Percentiles rank a stretch among this genome's conserved stretches.
These are phyloP conservation scores for Trissolcus japonicus DNA, from an alignment of 2,888 invertebrate species.

Conservation along the genomic window DNA sequence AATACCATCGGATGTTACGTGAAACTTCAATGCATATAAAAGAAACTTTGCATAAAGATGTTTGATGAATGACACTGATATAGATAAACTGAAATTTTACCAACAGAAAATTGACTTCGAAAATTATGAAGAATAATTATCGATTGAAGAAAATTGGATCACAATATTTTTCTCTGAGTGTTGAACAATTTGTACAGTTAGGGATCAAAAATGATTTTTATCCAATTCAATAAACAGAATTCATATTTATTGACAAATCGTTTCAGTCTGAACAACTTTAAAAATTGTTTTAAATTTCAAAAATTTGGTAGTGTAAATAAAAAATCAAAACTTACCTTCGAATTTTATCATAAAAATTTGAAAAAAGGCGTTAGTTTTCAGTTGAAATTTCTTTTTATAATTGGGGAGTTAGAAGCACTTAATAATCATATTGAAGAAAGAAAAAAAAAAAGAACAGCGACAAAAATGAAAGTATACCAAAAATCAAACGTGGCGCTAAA, in stretches of 20 bases:
- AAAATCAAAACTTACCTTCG: slow-evolving; percentile 2
- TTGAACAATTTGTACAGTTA: background rate
- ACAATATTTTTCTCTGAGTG: slow-evolving; percentile 1
- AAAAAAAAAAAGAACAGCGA: background rate
- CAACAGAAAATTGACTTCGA: no score
- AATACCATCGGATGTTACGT: slow-evolving; percentile 1
- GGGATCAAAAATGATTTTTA: no score
- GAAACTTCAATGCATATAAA: no score
- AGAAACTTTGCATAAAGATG: background rate
- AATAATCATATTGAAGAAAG: background rate
- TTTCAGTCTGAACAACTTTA: no score
- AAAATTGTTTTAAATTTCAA: no score
- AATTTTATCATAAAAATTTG: background rate
- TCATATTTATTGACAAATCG: no score
- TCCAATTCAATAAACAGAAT: no score
- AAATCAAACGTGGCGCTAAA: slow-evolving; percentile 1
- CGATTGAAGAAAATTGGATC: slow-evolving; percentile 18
- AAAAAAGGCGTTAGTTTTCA: background rate
- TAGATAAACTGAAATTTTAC: no score
- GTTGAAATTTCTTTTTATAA: no score
- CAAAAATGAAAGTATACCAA: background rate
- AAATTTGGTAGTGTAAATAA: background rate
- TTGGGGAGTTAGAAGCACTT: no score
- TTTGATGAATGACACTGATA: no score
- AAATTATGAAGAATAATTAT: background rate